Evolutionary conservation across 1,140 invertebrate species (phyloP), one percentile per base, ranked within the genome.

Genomic region (Hirudo medicinalis): DNA sequence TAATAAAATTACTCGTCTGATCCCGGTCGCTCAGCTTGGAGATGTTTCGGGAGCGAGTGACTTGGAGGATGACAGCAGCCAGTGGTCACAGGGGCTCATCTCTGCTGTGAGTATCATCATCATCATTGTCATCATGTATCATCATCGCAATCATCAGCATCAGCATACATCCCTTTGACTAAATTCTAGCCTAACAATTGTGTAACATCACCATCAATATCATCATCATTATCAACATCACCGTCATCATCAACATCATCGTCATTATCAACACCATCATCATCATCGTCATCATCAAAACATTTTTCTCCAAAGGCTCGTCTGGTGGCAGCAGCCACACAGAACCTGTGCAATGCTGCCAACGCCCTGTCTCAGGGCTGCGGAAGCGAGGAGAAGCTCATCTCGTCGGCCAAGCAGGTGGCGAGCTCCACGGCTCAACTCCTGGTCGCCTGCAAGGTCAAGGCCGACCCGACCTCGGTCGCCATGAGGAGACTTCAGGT

Each of bases 61-160:
- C 43, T 76, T 78, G 53, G 73, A 76, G 43, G 80, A 82, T 60
- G 94, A 97, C 79, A 94, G 98, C 83, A 94, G 94, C 0, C 94
- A 99, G 78, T 99, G 95, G 96, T 97, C 94, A 0, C 94, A 98
- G 82, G 96, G 96, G 5, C 84, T 99, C 4, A 91, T 98, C 53
- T 97, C 93, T 0, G 96, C 95, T 0, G 85, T 83, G 78, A 80
- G 81, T 81, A 29, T 43, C 4, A 43, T 17, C 63, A 57, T 49
- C 5, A 40, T 40, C 40, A 40, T 40, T 11, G 40, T 11, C 13
- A 13, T 49, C 13, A 49, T 49, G 43, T 49, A 49, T 49, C 13
- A 49, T 13, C 43, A 49, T 17, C 43, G 11, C 43, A 49, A 49
- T 17, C 43, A 36, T 36, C 32, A 36, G 2, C 32, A 36, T 36